Conservation (phyloP, 1,140 invertebrate species). For the Drosophila serrata region DNA sequence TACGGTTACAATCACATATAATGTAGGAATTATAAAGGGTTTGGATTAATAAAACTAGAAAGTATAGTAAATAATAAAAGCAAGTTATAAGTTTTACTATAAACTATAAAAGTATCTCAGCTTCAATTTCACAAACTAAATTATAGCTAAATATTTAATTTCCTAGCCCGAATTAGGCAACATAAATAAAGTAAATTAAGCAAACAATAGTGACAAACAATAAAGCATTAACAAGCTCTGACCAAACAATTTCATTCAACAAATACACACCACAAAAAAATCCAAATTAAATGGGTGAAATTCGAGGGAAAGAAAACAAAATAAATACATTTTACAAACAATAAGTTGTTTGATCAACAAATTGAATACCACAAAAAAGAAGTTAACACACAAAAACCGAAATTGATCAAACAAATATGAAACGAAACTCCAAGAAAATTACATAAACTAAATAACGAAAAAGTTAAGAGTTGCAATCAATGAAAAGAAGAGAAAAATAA, state of each 20-base stretch:
- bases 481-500: neutral
- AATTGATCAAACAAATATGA: conserved; percentile 44
- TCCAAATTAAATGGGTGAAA: conserved; percentile 12
- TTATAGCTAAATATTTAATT: neutral
- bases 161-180: neutral
- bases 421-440: conserved; percentile 21
- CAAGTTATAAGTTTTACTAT: too few relatives aligned
- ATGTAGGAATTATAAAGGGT: neutral
- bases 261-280: conserved; percentile 1
- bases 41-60: neutral
- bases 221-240: conserved; percentile 24
- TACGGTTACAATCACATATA: neutral
- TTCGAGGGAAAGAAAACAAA: conserved; percentile 12
- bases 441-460: conserved; percentile 30
- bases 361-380: conserved; percentile 26
- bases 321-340: conserved; percentile 21
- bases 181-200: neutral
- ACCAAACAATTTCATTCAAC: conserved; percentile 6
- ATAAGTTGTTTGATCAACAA: conserved; percentile 16
- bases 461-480: conserved; percentile 35
- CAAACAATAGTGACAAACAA: conserved; percentile 14
- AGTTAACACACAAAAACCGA: conserved; percentile 9
- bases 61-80: neutral
- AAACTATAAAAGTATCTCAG: too few relatives aligned
- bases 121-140: neutral